A percentile compares a stretch with the other conserved stretches of the same genome.
phyloP scores from a whole-genome alignment of 2,113 vertebrate species.

The Rhadina sibilatrix region DNA sequence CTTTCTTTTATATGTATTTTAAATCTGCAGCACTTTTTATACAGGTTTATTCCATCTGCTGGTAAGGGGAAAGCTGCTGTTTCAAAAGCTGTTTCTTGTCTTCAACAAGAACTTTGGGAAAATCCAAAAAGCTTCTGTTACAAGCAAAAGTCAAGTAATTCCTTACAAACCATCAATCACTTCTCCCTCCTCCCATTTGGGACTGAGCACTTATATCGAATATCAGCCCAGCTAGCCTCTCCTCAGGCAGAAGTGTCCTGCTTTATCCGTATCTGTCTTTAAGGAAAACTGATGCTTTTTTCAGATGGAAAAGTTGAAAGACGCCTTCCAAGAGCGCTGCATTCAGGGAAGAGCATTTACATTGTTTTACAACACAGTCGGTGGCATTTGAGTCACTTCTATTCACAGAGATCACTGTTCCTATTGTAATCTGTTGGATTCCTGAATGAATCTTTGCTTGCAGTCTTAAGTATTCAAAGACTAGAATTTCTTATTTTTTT shows the following conservation, averaged over 20 bases:
- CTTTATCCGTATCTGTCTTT: constrained; percentile 21
- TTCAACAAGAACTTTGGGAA: constrained; percentile 21
- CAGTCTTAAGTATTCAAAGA: neutral
- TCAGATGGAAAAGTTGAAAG: constrained; percentile 34
- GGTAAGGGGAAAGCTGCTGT: constrained; percentile 34
- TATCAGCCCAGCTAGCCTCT: constrained; percentile 35
- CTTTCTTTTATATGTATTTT: neutral
- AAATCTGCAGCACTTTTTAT: neutral
- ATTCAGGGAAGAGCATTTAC: neutral
- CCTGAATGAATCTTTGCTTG: neutral
- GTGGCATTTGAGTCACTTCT: neutral
- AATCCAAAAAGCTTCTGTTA: constrained; percentile 36
- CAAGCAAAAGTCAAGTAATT: constrained; percentile 15
- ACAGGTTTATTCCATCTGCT: constrained; percentile 16
- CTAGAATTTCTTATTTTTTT: neutral
- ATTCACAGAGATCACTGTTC: neutral
- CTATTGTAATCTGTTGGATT: neutral
- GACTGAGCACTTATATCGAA: constrained; percentile 31
- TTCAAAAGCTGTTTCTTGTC: constrained; percentile 3
- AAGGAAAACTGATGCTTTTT: constrained; percentile 45
- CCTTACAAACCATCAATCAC: constrained; percentile 54
- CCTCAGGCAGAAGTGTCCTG: constrained; percentile 6
- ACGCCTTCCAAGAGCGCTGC: neutral
- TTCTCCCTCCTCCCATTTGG: constrained; percentile 43
- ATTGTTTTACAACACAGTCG: neutral